Conservation (phyloP, 2,797 vertebrate species). For the Pantherophis alleghaniensis region DNA sequence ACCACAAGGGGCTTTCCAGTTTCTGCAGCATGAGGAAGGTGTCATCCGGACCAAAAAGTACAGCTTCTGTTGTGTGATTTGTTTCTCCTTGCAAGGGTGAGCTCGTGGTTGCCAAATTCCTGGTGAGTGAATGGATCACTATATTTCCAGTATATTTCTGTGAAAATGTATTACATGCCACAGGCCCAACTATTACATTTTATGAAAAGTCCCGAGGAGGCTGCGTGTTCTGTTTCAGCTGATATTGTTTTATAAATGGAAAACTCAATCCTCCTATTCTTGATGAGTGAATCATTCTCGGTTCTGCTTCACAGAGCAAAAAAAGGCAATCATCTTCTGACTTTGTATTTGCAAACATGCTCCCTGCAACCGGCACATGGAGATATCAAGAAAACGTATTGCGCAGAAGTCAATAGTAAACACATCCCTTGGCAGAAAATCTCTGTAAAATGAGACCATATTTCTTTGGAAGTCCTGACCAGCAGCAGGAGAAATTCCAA, state of each 20-base stretch:
- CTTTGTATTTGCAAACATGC: not conserved
- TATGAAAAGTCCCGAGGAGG: not conserved
- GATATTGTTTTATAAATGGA: not conserved
- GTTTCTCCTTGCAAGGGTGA: not conserved
- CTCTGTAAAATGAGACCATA: not conserved
- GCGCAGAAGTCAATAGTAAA: conserved; percentile 7
- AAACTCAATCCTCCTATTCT: not conserved
- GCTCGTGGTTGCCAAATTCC: not conserved
- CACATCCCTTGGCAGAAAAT: conserved; percentile 17
- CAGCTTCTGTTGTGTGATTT: not conserved
- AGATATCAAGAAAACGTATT: not conserved
- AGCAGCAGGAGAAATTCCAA: not conserved
- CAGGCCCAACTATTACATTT: not conserved
- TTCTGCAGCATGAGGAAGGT: not conserved
- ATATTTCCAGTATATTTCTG: not conserved
- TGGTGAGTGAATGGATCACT: not conserved
- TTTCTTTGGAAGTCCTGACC: conserved; percentile 13
- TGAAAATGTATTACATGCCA: too few species aligned
- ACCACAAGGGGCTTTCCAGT: not conserved
- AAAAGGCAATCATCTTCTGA: not conserved
- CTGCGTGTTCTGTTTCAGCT: not conserved
- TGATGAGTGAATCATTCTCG: not conserved
- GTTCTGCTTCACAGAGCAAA: not conserved
- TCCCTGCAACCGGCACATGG: not conserved
- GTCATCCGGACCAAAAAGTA: too few species aligned